Percentiles rank a stretch among this genome's conserved stretches.
Evolutionary conservation across 2,797 vertebrate species (phyloP).

Genomic region (Melanotaenia maccullochi): DNA sequence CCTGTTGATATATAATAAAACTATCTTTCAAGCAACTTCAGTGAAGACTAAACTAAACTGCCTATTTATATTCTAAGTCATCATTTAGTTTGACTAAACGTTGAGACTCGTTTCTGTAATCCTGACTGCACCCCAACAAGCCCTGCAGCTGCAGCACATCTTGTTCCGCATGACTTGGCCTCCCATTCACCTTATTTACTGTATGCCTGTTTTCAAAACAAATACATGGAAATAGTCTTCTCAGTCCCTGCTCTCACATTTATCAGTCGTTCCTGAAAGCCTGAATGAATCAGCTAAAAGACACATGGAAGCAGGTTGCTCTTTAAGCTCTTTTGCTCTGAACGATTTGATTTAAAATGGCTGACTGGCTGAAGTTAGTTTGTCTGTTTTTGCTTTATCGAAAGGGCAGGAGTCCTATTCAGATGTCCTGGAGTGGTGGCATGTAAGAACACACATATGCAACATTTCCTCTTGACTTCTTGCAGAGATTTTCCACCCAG

Average conservation of each 20-base stretch:
- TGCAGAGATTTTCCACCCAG: neutral
- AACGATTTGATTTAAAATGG: neutral
- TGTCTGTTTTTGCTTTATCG: neutral
- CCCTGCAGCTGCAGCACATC: neutral
- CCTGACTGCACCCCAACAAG: neutral
- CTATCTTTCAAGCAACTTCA: no score
- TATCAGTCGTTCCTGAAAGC: neutral
- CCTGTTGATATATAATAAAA: neutral
- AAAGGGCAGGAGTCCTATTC: neutral
- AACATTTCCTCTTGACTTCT: neutral
- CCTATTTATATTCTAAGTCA: neutral
- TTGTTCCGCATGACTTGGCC: neutral
- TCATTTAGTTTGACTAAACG: neutral
- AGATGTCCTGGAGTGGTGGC: no score
- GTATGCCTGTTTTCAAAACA: slow-evolving; percentile 1
- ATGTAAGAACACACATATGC: neutral
- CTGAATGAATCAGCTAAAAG: neutral
- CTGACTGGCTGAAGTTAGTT: neutral
- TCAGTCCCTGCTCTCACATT: neutral
- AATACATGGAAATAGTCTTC: neutral
- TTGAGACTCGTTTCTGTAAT: neutral
- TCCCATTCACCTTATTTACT: neutral
- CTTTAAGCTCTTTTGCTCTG: neutral
- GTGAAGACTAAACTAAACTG: neutral
- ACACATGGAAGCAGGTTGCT: neutral